These are phyloP conservation scores for Poecile montanus DNA, from an alignment of 2,797 vertebrate species.

Conservation along the genomic window DNA sequence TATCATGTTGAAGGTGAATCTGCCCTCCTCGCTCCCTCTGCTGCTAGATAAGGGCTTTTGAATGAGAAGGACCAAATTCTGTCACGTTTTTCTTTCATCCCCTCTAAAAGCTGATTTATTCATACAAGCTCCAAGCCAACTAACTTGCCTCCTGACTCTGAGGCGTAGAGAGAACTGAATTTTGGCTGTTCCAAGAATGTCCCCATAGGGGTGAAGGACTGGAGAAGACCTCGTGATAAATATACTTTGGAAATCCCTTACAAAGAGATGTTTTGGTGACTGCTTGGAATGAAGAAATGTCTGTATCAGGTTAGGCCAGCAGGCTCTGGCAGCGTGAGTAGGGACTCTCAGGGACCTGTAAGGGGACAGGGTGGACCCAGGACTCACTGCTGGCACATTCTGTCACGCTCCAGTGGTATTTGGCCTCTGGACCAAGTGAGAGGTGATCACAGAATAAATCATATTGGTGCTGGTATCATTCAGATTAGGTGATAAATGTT, in stretches of 20 bases:
- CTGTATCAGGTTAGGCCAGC: slow-evolving; percentile 48
- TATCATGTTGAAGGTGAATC: slow-evolving; percentile 68
- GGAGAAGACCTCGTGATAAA: slow-evolving; percentile 29
- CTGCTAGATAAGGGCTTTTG: slow-evolving; percentile 54
- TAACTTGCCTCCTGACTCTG: neutral
- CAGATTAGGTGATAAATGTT: neutral
- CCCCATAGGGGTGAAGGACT: neutral
- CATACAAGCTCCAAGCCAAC: neutral
- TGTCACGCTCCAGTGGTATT: neutral
- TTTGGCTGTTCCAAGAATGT: neutral
- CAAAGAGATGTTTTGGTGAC: slow-evolving; percentile 44
- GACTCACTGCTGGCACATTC: slow-evolving; percentile 20
- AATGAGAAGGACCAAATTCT: slow-evolving; percentile 41
- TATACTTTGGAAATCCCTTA: slow-evolving; percentile 40
- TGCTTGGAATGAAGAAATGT: slow-evolving; percentile 33
- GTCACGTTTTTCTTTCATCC: slow-evolving; percentile 10
- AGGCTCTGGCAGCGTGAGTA: neutral
- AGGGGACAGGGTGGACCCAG: slow-evolving; percentile 18
- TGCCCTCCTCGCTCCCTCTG: slow-evolving; percentile 48
- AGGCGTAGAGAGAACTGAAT: neutral
- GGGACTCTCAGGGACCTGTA: neutral
- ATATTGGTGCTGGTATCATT: neutral
- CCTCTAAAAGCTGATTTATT: slow-evolving; percentile 19
- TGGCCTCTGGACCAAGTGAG: neutral
- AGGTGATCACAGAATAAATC: neutral